phyloP scores from a whole-genome alignment of 2,113 vertebrate genomes.

The Antechinus stuartii region DNA sequence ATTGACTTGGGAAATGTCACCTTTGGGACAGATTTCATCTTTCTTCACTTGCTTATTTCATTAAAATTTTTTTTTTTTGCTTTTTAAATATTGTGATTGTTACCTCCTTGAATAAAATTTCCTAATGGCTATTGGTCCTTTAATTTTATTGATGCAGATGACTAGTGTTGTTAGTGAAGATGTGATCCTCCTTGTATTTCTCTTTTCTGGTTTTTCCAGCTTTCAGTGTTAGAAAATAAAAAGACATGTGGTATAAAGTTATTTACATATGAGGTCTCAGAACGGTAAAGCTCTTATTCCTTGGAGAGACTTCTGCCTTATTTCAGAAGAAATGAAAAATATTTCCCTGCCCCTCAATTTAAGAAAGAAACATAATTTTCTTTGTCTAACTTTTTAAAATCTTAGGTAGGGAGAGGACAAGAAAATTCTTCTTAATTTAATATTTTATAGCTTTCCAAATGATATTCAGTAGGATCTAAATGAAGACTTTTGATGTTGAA shows the following conservation, averaged over 20 bases:
- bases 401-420: neutral
- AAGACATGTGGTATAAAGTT: neutral
- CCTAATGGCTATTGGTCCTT: neutral
- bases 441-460: neutral
- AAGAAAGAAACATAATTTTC: neutral
- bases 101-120: neutral
- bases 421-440: neutral
- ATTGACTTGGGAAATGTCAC: neutral
- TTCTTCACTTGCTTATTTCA: neutral
- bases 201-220: neutral
- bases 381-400: neutral
- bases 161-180: neutral
- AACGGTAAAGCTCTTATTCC: neutral
- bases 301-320: neutral
- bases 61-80: neutral
- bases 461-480: neutral
- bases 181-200: neutral
- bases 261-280: neutral
- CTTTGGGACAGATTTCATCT: neutral
- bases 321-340: neutral
- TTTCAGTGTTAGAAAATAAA: neutral
- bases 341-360: neutral
- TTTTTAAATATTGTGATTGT: neutral
- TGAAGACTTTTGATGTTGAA: neutral
- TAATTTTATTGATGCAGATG: neutral